These are phyloP conservation scores for Drosophila heteroneura DNA, from an alignment of 2,888 invertebrate genomes.

Conservation along the genomic window DNA sequence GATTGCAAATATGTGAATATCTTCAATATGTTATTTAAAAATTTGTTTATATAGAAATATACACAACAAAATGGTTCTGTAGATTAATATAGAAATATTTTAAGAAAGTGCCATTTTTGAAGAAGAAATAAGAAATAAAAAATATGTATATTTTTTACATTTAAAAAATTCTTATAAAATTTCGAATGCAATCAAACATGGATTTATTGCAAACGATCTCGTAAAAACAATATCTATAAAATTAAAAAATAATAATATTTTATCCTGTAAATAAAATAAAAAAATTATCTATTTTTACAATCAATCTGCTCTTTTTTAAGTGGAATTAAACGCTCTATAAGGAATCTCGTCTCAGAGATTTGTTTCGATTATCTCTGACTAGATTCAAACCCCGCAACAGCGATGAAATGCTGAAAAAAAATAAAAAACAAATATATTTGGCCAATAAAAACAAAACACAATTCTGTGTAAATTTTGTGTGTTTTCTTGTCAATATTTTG, in stretches of 20 bases:
- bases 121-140: too few species aligned
- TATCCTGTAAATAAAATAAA: background rate
- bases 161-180: too few species aligned
- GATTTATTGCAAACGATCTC: background rate
- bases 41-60: background rate
- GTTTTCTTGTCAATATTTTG: background rate
- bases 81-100: background rate
- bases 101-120: background rate
- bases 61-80: background rate
- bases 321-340: background rate
- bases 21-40: background rate
- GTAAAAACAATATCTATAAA: background rate
- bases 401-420: background rate
- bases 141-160: too few species aligned
- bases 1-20: background rate
- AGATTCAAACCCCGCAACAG: background rate
- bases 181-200: background rate
- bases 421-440: background rate
- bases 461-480: background rate
- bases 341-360: background rate
- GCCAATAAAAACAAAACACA: background rate
- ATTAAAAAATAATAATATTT: background rate
- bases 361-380: background rate
- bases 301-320: background rate
- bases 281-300: rapidly evolving